Base-by-base conservation (phyloP, 2,797 vertebrate species). In the Pristis pectinata region DNA sequence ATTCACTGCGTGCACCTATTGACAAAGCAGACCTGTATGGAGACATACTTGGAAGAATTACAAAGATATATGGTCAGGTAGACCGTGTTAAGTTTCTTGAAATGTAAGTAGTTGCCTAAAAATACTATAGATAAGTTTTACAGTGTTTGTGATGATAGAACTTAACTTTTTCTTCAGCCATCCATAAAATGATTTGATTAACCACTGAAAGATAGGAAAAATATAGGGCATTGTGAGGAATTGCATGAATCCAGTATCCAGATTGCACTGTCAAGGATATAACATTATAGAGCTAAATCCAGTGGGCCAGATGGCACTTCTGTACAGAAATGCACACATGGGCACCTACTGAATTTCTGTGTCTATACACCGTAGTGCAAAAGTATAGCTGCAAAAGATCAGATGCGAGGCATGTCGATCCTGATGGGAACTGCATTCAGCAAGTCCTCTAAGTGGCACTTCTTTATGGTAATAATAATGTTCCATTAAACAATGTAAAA, bases 11-110 rank as follows among this genome's bases (percentile, higher is more conserved):
- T 0, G 97, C 98, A 0, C 97, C 98, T 6, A 95, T 99, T 0
- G 98, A 99, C 0, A 96, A 96, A 2, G 95, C 97, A 0, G 98
- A 99, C 95, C 96, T 97, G 95, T 98, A 97, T 0, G 98, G 98
- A 0, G 98, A 99, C 96, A 98, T 97, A 37, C 98, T 98, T 0
- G 95, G 94, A 59, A 97, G 98, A 94, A 96, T 99, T 0, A 98
- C 98, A 0, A 96, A 98, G 95, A 98, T 99, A 96, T 99, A 99
- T 0, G 98, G 98, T 10, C 98, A 99, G 96, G 96, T 94, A 53
- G 97, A 98, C 85, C 99, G 98, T 13, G 96, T 96, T 94, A 95
- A 67, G 27, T 98, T 98, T 96, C 97, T 99, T 80, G 97, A 98
- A 95, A 97, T 1, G 98, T 99, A 97, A 95, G 97, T 96, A 93